phyloP scores from a whole-genome alignment of 1,140 invertebrate genomes.

The Scaptomyza pallida region DNA sequence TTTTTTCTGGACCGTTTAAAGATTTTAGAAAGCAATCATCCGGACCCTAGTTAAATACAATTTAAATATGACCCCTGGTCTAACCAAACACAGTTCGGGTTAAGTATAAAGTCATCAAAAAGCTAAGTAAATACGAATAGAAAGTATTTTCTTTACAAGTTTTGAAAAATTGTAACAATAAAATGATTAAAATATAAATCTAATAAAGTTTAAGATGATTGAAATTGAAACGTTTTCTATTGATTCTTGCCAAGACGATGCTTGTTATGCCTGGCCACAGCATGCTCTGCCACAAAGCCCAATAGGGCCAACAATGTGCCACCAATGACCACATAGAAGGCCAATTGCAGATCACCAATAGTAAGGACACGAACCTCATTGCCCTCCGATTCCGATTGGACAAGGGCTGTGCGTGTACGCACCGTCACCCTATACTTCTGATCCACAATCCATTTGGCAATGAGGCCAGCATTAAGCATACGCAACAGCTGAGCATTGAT shows the following conservation, averaged over 20 bases:
- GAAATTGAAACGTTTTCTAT: no score
- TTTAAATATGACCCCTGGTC: no score
- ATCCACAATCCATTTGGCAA: slow-evolving; percentile 74
- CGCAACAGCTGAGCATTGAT: slow-evolving; percentile 68
- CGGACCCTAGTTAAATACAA: no score
- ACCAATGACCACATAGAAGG: slow-evolving; percentile 73
- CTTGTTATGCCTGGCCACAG: background rate
- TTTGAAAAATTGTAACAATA: no score
- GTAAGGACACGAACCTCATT: slow-evolving; percentile 59
- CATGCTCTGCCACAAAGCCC: slow-evolving; percentile 54
- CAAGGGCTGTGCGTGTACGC: slow-evolving; percentile 31
- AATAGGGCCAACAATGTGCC: slow-evolving; percentile 54
- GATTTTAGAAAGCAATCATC: no score
- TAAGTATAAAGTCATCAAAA: no score
- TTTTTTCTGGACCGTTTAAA: no score
- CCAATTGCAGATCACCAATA: slow-evolving; percentile 70
- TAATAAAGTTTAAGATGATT: no score
- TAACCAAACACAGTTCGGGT: no score
- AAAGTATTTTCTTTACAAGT: no score
- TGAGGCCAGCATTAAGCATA: slow-evolving; percentile 61
- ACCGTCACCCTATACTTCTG: slow-evolving; percentile 49
- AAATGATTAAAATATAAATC: no score
- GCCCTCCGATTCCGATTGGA: slow-evolving; percentile 18
- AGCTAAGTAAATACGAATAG: no score
- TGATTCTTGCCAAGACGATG: background rate